A percentile compares a stretch with the other conserved stretches of the same genome.
phyloP scores from a whole-genome alignment of 2,888 invertebrate species.

The Oscheius sp. region DNA sequence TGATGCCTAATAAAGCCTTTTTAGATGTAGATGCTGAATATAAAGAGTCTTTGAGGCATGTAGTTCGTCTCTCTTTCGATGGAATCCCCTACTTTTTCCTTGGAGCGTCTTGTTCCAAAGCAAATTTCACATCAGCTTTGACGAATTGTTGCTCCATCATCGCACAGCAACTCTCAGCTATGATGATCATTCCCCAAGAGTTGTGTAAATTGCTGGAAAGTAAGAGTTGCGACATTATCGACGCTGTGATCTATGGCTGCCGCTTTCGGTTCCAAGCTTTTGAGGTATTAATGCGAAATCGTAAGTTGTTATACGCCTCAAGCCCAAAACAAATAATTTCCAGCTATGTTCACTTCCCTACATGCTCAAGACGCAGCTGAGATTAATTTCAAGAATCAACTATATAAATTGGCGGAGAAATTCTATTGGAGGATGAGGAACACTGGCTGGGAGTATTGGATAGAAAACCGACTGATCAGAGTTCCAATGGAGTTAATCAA shows the following conservation, averaged over 20 bases:
- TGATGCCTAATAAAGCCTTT: too few species aligned
- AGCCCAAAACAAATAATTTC: neutral
- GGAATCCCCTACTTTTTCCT: constrained; percentile 13
- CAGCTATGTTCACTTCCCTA: constrained; percentile 11
- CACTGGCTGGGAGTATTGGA: constrained; percentile 14
- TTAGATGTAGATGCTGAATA: neutral
- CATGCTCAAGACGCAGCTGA: neutral
- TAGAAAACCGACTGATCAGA: constrained; percentile 9
- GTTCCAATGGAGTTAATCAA: neutral
- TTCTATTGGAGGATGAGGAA: constrained; percentile 15
- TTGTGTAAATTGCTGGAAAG: constrained; percentile 1
- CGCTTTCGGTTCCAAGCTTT: constrained; percentile 2
- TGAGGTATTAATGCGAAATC: constrained; percentile 13
- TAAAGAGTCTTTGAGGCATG: constrained; percentile 9
- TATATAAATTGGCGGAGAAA: constrained; percentile 6
- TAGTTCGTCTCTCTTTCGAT: neutral
- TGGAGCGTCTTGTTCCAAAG: neutral
- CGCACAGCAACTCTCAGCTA: constrained; percentile 5
- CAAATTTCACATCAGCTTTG: constrained; percentile 12
- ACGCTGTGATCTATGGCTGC: neutral
- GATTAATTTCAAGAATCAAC: neutral
- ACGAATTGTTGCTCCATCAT: neutral
- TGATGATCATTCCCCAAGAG: constrained; percentile 20
- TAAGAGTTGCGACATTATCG: neutral
- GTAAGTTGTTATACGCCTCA: neutral